Evolutionary conservation across 2,888 invertebrate species (phyloP), one percentile per base, ranked within the genome.

Genomic region (Spodoptera littoralis): DNA sequence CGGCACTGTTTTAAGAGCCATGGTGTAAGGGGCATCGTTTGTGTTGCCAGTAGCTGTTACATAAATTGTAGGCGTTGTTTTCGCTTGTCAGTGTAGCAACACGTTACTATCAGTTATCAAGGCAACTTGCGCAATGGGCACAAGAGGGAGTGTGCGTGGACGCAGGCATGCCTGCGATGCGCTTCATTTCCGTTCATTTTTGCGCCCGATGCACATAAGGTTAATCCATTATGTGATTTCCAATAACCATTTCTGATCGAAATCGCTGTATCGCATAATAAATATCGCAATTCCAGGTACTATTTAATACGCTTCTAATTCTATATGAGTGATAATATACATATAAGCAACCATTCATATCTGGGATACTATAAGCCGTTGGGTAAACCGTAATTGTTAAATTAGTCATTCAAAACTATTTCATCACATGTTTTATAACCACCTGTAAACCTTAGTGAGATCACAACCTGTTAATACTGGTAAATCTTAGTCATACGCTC

Each of bases 101-200:
- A 78, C 82, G 74, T 89, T 88, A 88, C 88, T 89, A 88, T 90
- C 88, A 83, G 87, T 89, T 91, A 90, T 89, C 88, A 86, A 84
- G 77, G 79, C 76, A 56, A 80, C 78, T 91, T 91, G 79, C 83
- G 89, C 84, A 92, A 92, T 85, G 64, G 65, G 66, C 61, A 50
- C 83, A 84, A 85, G 84, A 86, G 84, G 89, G 85, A 79, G 79
- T 75, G 76, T 81, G 80, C 73, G 77, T 70, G 73, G 70, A 73
- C 55, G 63, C 55, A 54, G 70, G 75, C 75, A 77, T 76, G 73
- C 76, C 70, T 53, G 69, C 73, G 76, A 82, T 75, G 78, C 73
- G 73, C 76, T 70, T 71, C 65, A 65, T 80, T 80, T 74, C 81
- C 82, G 71, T 68, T 68, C 49, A 63, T 73, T 77, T 72, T 67